These are phyloP conservation scores for Bradypodion ventrale DNA, from an alignment of 2,797 vertebrate species.

Conservation along the genomic window DNA sequence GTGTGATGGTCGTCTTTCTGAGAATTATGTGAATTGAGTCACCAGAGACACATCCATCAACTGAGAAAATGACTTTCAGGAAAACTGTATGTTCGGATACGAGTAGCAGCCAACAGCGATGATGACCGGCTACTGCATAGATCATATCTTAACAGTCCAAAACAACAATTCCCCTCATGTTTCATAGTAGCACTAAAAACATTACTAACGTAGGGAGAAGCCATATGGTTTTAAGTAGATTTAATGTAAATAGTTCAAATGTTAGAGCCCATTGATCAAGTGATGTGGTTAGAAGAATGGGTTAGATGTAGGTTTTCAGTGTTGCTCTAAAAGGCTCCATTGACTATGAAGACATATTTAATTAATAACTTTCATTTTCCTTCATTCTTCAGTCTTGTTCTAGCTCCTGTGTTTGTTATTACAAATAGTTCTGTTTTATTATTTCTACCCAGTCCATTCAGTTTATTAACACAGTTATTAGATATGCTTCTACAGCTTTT, in stretches of 20 bases:
- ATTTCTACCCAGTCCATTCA: constrained; percentile 47
- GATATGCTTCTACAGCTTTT: constrained; percentile 64
- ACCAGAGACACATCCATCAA: too few species aligned
- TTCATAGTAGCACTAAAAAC: not conserved
- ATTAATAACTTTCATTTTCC: constrained; percentile 37
- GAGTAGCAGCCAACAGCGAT: too few species aligned
- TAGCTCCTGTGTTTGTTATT: constrained; percentile 46
- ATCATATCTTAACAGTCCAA: not conserved
- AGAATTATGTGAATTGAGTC: not conserved
- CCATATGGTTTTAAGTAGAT: not conserved
- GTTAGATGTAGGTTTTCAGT: constrained; percentile 29
- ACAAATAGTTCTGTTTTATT: constrained; percentile 55
- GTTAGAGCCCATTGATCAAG: constrained; percentile 29
- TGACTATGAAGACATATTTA: constrained; percentile 45
- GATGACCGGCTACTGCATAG: too few species aligned
- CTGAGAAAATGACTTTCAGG: too few species aligned
- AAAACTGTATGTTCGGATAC: too few species aligned
- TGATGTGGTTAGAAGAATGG: constrained; percentile 35
- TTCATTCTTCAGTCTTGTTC: constrained; percentile 44
- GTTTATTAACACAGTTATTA: constrained; percentile 71
- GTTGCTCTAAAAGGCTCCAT: constrained; percentile 20
- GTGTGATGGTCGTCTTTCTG: too few species aligned
- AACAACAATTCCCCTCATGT: not conserved
- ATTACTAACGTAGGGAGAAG: not conserved
- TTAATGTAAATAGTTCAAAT: constrained; percentile 12